Percentiles rank a stretch among this genome's conserved stretches.
Conservation (phyloP, 2,888 invertebrate species). For the Isotomurus palustris region DNA sequence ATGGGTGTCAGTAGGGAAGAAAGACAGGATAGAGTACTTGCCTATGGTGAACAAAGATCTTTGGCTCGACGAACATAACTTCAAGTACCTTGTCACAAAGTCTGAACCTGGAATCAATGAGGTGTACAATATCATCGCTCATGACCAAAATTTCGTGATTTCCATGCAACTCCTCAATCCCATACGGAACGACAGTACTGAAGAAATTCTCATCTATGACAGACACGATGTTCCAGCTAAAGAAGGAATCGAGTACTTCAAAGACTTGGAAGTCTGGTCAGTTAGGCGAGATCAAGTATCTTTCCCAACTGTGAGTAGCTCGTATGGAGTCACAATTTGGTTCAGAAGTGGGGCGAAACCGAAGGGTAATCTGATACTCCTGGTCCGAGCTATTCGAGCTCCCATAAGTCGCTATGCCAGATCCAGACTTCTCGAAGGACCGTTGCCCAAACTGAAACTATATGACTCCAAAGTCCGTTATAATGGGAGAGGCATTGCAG, state of each 20-base stretch:
- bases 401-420: conserved; percentile 43
- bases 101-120: conserved; percentile 53
- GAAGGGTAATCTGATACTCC: conserved; percentile 68
- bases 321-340: conserved; percentile 71
- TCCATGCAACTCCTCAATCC: conserved; percentile 88
- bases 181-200: conserved; percentile 79
- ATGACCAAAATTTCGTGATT: conserved; percentile 72
- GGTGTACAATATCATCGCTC: conserved; percentile 36
- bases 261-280: conserved; percentile 62
- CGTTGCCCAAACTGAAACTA: conserved; percentile 69
- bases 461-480: conserved; percentile 69
- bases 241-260: conserved; percentile 37
- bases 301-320: conserved; percentile 83
- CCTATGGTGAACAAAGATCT: conserved; percentile 62
- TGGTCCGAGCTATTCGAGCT: conserved; percentile 44
- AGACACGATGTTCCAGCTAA: conserved; percentile 58
- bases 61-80: conserved; percentile 65
- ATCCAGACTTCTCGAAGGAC: conserved; percentile 59
- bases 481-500: conserved; percentile 74
- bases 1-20: conserved; percentile 73
- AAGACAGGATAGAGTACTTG: conserved; percentile 68
- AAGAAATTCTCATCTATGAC: conserved; percentile 74
- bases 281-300: conserved; percentile 76
- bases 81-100: conserved; percentile 74
- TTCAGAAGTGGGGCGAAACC: conserved; percentile 75